Base-by-base conservation (phyloP, 2,113 vertebrate species). In the Spheniscus mendiculus region DNA sequence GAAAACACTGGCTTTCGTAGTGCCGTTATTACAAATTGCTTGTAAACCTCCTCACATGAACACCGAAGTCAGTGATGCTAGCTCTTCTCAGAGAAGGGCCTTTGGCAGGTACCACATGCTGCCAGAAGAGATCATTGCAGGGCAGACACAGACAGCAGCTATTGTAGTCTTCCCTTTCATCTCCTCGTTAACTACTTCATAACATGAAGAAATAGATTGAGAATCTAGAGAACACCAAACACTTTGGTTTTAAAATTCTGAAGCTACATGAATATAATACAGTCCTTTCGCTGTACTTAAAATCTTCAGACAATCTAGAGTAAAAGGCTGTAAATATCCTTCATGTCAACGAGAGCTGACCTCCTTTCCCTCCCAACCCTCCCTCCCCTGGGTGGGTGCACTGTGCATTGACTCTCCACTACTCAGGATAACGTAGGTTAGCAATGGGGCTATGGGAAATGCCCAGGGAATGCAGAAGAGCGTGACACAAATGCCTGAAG, bases 71-170 rank as follows among this genome's bases (percentile, higher is more conserved):
- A 45, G 61, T 53, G 79, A 83, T 72, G 76, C 47, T 83, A 83
- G 78, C 59, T 56, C 36, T 61, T 62, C 71, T 89, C 89, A 79
- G 53, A 47, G 59, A 95, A 42, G 19, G 14, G 67, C 45, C 59
- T 90, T 90, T 94, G 92, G 92, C 65, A 94, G 84, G 73, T 49
- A 83, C 65, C 73, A 70, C 20, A n/a, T 49, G 34, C 87, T 95
- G 71, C 71, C 93, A 85, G 65, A 44, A 27, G 67, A 87, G 79
- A 89, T 36, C 36, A 61, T 83, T 90, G 69, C 61, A 79, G 47
- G 45, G 36, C 45, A n/a, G 26, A 32, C 30, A 65, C 29, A 45
- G 65, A 32, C 18, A 55, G 71, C 62, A 52, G 50, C 59, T 66
- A 44, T 38, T 27, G 26, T 5, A 23, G 67, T 29, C 38, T 50